Evolutionary conservation across 2,113 vertebrate genomes (phyloP).

Genomic region (Hydrolagus affinis): DNA sequence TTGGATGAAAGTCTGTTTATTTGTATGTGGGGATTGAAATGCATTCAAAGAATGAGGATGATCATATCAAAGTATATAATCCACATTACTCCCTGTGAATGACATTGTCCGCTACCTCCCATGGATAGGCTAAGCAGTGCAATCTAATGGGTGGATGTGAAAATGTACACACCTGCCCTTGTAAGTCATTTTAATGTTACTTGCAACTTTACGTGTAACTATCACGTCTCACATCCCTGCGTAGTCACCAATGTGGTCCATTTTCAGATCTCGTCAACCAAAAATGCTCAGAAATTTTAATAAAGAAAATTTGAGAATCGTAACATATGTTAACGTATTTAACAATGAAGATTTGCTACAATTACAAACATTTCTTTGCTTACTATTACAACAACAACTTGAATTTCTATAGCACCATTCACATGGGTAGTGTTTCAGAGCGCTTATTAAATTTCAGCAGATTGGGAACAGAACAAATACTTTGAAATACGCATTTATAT

Average conservation of each 20-base stretch:
- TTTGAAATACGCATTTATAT: neutral
- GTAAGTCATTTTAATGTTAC: neutral
- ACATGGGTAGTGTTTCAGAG: no score
- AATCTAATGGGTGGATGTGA: neutral
- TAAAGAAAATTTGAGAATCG: neutral
- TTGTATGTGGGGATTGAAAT: neutral
- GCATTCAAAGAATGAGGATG: neutral
- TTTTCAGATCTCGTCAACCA: neutral
- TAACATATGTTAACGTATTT: neutral
- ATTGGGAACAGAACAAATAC: neutral
- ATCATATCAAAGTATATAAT: neutral
- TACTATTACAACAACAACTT: no score
- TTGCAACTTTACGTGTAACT: no score
- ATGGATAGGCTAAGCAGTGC: neutral
- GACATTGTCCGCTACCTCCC: neutral
- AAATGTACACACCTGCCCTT: neutral
- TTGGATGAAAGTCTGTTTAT: neutral
- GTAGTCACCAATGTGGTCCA: neutral
- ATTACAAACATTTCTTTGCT: no score
- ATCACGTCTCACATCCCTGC: neutral
- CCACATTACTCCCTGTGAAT: neutral
- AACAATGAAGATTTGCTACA: neutral
- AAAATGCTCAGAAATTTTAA: neutral
- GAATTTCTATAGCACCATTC: no score
- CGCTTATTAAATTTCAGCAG: no score